Conservation (phyloP, 2,888 invertebrate species). For the Desoria tigrina region DNA sequence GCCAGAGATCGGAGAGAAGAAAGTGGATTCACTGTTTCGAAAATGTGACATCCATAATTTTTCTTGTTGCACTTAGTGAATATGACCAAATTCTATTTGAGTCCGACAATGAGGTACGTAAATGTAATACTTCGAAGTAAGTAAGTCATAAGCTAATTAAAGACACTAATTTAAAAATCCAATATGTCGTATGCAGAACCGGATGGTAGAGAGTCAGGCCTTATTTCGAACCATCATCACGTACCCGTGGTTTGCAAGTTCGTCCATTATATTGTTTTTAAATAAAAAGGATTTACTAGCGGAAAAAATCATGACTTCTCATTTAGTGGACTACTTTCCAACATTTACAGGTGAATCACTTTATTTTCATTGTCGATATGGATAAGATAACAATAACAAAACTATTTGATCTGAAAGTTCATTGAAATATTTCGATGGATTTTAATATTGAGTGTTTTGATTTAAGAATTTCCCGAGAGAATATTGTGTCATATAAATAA, state of each 20-base stretch:
- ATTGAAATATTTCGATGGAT: too few species aligned
- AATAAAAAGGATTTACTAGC: conserved; percentile 66
- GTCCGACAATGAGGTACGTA: conserved; percentile 66
- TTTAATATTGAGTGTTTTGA: too few species aligned
- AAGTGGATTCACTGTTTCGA: conserved; percentile 68
- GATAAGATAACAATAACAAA: too few species aligned
- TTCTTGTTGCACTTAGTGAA: conserved; percentile 64
- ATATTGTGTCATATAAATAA: too few species aligned
- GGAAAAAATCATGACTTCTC: conserved; percentile 66
- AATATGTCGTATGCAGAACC: conserved; percentile 58
- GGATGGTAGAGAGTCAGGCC: conserved; percentile 67
- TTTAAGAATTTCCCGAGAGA: too few species aligned
- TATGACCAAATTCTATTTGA: conserved; percentile 60
- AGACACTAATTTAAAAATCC: not conserved
- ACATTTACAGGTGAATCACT: conserved; percentile 64
- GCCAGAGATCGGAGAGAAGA: conserved; percentile 64
- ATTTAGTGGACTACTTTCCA: conserved; percentile 66
- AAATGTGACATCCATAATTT: conserved; percentile 67
- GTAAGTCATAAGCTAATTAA: not conserved
- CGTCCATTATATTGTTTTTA: conserved; percentile 65
- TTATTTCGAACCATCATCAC: conserved; percentile 67
- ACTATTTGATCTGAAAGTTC: too few species aligned
- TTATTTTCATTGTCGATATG: too few species aligned
- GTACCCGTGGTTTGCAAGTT: conserved; percentile 67
- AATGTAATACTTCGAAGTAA: not conserved